Evolutionary conservation across 2,113 vertebrate species (phyloP), one percentile per base, ranked within the genome.

Genomic region (Chloropsis cyanopogon): DNA sequence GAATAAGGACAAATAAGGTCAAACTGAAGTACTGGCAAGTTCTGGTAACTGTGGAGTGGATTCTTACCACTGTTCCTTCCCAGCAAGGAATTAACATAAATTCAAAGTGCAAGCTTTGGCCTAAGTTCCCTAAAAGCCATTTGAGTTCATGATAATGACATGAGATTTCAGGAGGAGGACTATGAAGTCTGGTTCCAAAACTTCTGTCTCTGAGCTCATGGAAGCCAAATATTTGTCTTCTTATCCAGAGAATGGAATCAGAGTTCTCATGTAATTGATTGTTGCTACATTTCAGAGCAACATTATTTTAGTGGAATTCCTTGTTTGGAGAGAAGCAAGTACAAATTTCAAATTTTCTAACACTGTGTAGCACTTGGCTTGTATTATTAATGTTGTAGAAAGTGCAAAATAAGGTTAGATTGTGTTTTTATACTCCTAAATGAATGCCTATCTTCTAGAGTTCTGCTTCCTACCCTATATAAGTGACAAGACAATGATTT

Each of bases 151-250:
- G 16, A 22, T 4, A 21, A 35, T 65, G n/a, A 65, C 37, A 70
- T 70, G 28, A 86, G 22, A 72, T 90, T 71, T 76, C 47, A 39
- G n/a, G 61, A 69, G 19, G 72, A 68, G 18, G 46, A 6, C 31
- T 33, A 1, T 56, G 33, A 29, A 37, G 2, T 42, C 35, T 66
- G 12, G 6, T 59, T 89, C n/a, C n/a, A 41, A 80, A 69, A 49
- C 59, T 52, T 60, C n/a, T 94, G 14, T 41, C 6, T 1, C 4
- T 53, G 31, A 2, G 0, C 37, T 61, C 5, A 7, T 35, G 17
- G 35, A 82, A 72, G 31, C 24, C 39, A 71, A n/a, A 49, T 54
- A 66, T 46, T 85, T 89, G 10, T 79, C 11, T 31, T 75, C 60
- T 72, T 91, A 53, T 37, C 23, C 28, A 56, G 49, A 54, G 82